A percentile compares a stretch with the other conserved stretches of the same genome.
These are phyloP conservation scores for Hydrolagus affinis DNA, from an alignment of 2,113 vertebrate species.

Conservation along the genomic window DNA sequence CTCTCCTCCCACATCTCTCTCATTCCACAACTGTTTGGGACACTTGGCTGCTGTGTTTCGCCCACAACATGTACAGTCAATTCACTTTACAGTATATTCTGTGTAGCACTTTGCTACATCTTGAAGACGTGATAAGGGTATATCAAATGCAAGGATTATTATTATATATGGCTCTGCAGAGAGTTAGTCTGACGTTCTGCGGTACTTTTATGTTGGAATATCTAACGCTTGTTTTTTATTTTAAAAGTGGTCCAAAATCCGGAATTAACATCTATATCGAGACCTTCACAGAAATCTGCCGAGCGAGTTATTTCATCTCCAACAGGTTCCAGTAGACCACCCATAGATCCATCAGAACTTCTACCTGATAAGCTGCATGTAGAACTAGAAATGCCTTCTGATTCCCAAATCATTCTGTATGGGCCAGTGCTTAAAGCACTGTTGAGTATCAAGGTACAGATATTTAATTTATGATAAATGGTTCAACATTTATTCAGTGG, in stretches of 20 bases:
- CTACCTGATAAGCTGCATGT: slow-evolving; percentile 84
- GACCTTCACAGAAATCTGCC: slow-evolving; percentile 62
- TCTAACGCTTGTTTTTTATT: slow-evolving; percentile 25
- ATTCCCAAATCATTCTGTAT: slow-evolving; percentile 87
- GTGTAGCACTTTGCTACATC: too few relatives aligned
- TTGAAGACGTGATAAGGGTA: too few relatives aligned
- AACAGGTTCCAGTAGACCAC: slow-evolving; percentile 50
- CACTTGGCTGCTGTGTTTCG: too few relatives aligned
- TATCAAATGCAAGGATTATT: too few relatives aligned
- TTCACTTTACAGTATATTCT: too few relatives aligned
- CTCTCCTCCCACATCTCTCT: too few relatives aligned
- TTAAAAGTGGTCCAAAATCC: slow-evolving; percentile 86
- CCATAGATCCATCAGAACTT: slow-evolving; percentile 80
- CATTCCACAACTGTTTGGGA: too few relatives aligned
- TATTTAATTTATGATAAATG: not conserved
- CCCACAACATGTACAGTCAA: too few relatives aligned
- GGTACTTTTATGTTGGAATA: not conserved
- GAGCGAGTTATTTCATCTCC: slow-evolving; percentile 63
- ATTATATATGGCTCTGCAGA: too few relatives aligned
- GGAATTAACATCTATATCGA: slow-evolving; percentile 80
- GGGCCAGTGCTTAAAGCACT: slow-evolving; percentile 83
- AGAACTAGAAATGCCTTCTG: slow-evolving; percentile 87
- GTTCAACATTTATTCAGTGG: not conserved
- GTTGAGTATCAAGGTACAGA: slow-evolving; percentile 79
- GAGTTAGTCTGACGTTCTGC: too few relatives aligned